A percentile compares a stretch with the other conserved stretches of the same genome.
phyloP scores from a whole-genome alignment of 2,113 vertebrate genomes.

The Hippotragus niger region DNA sequence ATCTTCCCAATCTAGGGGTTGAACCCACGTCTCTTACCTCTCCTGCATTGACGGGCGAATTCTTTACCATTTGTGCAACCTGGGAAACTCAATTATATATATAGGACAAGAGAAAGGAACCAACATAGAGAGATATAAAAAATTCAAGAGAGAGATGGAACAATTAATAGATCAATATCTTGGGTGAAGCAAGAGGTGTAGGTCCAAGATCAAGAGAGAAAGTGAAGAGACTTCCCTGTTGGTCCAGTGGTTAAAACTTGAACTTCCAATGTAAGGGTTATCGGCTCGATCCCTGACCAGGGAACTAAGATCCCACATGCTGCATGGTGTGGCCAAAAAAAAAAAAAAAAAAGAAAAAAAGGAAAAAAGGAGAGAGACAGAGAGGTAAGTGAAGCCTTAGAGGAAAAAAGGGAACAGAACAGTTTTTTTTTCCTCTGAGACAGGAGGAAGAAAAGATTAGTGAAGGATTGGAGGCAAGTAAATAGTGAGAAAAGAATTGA shows the following conservation, averaged over 20 bases:
- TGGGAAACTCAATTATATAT: neutral
- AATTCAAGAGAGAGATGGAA: neutral
- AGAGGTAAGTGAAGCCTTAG: neutral
- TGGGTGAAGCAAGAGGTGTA: neutral
- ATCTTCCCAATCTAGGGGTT: neutral
- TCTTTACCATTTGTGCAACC: neutral
- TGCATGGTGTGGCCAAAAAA: neutral
- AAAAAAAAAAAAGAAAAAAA: neutral
- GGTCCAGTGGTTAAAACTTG: neutral
- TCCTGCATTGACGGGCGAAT: rapidly evolving
- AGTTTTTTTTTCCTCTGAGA: neutral
- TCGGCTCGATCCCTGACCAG: neutral
- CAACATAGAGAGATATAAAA: neutral
- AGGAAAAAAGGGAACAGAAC: neutral
- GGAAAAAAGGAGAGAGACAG: neutral
- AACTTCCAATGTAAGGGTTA: neutral
- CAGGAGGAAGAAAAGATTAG: neutral
- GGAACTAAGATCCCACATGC: neutral
- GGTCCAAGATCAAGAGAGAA: neutral
- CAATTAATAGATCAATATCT: neutral
- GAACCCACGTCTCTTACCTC: neutral
- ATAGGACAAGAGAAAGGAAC: neutral
- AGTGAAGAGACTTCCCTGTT: neutral
- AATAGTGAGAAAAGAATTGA: neutral
- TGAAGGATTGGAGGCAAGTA: neutral